These are phyloP conservation scores for Drosophila dunni DNA, from an alignment of 1,140 invertebrate species.

Conservation along the genomic window DNA sequence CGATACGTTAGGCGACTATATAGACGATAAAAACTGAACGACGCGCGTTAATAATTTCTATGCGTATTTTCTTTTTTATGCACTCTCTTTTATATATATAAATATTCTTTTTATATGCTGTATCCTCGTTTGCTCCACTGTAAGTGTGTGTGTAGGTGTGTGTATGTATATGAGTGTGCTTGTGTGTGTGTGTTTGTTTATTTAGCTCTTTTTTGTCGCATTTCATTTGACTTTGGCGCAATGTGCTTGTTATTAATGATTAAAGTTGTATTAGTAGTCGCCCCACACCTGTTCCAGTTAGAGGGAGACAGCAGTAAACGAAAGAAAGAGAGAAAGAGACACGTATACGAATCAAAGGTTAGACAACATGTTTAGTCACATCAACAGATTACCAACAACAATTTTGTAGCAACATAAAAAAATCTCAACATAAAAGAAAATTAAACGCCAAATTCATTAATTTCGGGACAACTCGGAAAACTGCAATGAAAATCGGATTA, in stretches of 20 bases:
- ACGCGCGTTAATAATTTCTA: constrained; percentile 61
- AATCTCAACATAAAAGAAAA: too few species aligned
- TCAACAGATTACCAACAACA: constrained; percentile 33
- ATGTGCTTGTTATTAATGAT: constrained; percentile 60
- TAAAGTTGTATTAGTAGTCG: constrained; percentile 81
- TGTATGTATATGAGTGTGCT: constrained; percentile 30
- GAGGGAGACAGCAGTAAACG: constrained; percentile 43
- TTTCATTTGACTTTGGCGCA: constrained; percentile 48
- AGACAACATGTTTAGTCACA: constrained; percentile 66
- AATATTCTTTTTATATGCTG: neutral
- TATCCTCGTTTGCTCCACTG: constrained; percentile 12
- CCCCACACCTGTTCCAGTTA: constrained; percentile 84
- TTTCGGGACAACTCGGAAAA: constrained; percentile 3
- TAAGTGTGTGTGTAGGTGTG: constrained; percentile 27
- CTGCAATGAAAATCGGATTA: neutral
- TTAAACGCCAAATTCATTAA: constrained; percentile 49
- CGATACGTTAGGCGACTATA: constrained; percentile 15
- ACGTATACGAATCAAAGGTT: constrained; percentile 62
- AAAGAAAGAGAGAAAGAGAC: constrained; percentile 56
- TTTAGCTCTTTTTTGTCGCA: constrained; percentile 41
- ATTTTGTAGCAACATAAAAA: constrained; percentile 60
- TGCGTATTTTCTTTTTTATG: constrained; percentile 8
- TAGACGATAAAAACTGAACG: constrained; percentile 58
- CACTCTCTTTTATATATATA: constrained; percentile 18
- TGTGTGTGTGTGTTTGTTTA: constrained; percentile 21